Percentiles rank a stretch among this genome's conserved stretches.
Conservation (phyloP, 2,797 vertebrate genomes). For the Darevskia mixta region DNA sequence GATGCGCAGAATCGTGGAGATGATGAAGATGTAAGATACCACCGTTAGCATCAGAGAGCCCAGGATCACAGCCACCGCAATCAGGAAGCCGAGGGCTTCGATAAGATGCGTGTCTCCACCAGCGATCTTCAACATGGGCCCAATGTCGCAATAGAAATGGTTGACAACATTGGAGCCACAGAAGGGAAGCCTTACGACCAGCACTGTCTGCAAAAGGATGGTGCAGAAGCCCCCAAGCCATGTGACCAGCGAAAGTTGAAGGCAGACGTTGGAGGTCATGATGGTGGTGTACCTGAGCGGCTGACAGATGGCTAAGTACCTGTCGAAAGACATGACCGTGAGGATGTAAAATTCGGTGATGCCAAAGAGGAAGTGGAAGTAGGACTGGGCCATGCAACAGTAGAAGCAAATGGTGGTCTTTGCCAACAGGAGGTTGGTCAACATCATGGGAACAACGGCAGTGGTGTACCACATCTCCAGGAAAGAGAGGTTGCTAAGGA, state of each 20-base stretch:
- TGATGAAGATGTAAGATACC: slow-evolving; percentile 14
- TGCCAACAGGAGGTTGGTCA: slow-evolving; percentile 15
- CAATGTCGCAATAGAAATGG: slow-evolving; percentile 25
- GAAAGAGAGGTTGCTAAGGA: slow-evolving; percentile 42
- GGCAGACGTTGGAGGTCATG: slow-evolving; percentile 5
- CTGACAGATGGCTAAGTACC: slow-evolving; percentile 19
- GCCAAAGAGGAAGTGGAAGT: slow-evolving; percentile 32
- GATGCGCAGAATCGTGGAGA: slow-evolving; percentile 11
- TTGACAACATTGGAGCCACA: neutral
- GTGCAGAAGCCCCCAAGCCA: slow-evolving; percentile 1
- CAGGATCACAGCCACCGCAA: neutral
- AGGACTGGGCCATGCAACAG: slow-evolving; percentile 30
- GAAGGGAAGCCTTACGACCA: neutral
- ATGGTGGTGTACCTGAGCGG: slow-evolving; percentile 9
- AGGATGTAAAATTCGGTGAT: slow-evolving; percentile 28
- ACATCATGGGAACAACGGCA: slow-evolving; percentile 28
- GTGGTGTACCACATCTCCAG: slow-evolving; percentile 40
- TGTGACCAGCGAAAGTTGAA: neutral
- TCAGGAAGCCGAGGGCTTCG: neutral
- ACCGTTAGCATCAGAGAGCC: slow-evolving; percentile 5
- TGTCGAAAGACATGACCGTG: slow-evolving; percentile 16
- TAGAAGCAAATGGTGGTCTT: slow-evolving; percentile 34
- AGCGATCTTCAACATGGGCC: slow-evolving; percentile 11
- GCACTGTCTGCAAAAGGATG: neutral
- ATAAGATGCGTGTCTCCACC: neutral